phyloP scores from a whole-genome alignment of 30 jellyfish, hydroid and myxozoan species.

The Rhopilema esculentum region DNA sequence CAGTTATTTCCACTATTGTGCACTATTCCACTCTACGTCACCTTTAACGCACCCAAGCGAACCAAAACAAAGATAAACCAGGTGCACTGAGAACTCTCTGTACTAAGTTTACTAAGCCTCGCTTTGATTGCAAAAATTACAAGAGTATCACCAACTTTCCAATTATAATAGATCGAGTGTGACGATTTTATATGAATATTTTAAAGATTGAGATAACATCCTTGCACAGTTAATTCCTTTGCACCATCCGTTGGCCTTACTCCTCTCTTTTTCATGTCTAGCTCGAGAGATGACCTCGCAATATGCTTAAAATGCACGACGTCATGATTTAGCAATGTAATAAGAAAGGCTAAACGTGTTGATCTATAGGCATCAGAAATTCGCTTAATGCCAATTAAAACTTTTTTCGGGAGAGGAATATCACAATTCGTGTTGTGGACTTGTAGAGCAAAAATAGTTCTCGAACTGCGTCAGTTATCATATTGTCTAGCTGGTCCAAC shows the following conservation, averaged over 20 bases:
- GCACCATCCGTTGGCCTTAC: slow-evolving; percentile 26
- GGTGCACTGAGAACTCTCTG: too few relatives aligned
- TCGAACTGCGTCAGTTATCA: slow-evolving; percentile 18
- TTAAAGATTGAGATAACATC: not conserved
- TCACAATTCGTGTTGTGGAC: slow-evolving; percentile 25
- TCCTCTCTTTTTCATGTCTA: slow-evolving; percentile 53
- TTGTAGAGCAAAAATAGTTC: not conserved
- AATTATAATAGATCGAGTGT: not conserved
- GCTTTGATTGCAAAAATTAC: not conserved
- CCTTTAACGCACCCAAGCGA: slow-evolving; percentile 8
- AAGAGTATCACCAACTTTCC: slow-evolving; percentile 1
- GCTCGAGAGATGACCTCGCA: slow-evolving; percentile 40
- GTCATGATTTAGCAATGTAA: slow-evolving; percentile 58
- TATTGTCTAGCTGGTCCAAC: slow-evolving; percentile 19
- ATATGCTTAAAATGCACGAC: slow-evolving; percentile 18
- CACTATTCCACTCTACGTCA: slow-evolving; percentile 4
- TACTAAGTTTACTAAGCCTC: not conserved
- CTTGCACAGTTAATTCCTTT: slow-evolving; percentile 6
- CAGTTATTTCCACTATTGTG: too few relatives aligned
- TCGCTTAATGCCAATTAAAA: slow-evolving; percentile 26
- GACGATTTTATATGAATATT: not conserved
- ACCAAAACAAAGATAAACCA: slow-evolving; percentile 6
- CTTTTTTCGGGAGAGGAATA: slow-evolving; percentile 29
- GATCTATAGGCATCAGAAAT: slow-evolving; percentile 45
- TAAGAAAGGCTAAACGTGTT: slow-evolving; percentile 19